Evolutionary conservation across 2,797 vertebrate species (phyloP).

Genomic region (Cyclopterus lumpus): DNA sequence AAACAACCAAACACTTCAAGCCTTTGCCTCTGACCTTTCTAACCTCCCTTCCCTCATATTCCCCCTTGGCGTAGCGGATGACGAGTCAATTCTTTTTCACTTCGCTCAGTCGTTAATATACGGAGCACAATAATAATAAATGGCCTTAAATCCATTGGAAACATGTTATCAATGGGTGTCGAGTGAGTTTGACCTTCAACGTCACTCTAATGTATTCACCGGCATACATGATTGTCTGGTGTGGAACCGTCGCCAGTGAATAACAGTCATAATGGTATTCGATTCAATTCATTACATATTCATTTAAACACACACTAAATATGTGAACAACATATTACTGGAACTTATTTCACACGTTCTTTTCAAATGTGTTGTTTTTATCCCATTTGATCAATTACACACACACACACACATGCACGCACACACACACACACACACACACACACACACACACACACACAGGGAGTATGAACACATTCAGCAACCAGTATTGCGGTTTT

Average conservation of each 20-base stretch:
- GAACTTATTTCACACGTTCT: conserved; percentile 3
- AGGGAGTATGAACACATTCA: conserved; percentile 31
- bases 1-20: background rate
- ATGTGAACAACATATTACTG: background rate
- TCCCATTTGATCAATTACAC: conserved; percentile 26
- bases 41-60: background rate
- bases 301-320: background rate
- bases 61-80: background rate
- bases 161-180: background rate
- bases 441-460: background rate
- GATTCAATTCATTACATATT: conserved; percentile 29
- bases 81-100: background rate
- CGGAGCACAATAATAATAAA: background rate
- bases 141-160: background rate
- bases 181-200: conserved; percentile 41
- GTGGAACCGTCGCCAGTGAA: conserved; percentile 23
- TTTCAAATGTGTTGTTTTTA: background rate
- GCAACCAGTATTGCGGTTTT: conserved; percentile 58
- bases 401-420: too few species aligned
- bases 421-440: background rate
- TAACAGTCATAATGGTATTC: conserved; percentile 44
- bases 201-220: conserved; percentile 26
- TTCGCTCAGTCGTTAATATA: background rate
- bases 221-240: conserved; percentile 27
- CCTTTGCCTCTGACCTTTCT: background rate